Base-by-base conservation (phyloP, 1,140 invertebrate species). In the Laupala kohalensis region DNA sequence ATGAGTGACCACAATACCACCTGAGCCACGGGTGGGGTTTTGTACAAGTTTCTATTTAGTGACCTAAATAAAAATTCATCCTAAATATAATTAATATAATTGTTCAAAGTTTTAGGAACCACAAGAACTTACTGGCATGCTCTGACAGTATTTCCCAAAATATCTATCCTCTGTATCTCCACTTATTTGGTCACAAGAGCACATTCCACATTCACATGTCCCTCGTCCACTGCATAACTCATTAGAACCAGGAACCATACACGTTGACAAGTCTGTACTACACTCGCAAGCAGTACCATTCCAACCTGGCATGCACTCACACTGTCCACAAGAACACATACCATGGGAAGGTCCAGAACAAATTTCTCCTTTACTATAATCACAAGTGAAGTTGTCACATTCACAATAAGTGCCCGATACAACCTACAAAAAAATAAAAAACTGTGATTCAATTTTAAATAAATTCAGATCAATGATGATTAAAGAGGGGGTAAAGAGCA, bases 301-400 rank as follows among this genome's bases (percentile, higher is more conserved):
- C 89, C 93, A 97, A 69, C 87, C 90, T 12, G 85, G 80, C 27
- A 86, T 81, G 78, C 94, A 96, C 24, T 82, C 79, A 81, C 94
- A 96, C 69, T 85, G 83, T 26, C 92, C 92, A 79, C 93, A 95
- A 53, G 87, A 86, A 76, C 92, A 94, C 67, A 79, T 84, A 63
- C 90, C 91, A 76, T 90, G 87, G 70, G 87, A 82, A 29, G 83
- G 79, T 23, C 87, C 87, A 53, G 91, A 92, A 80, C 95, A 97
- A 9, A 96, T 80, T 74, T 87, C 77, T 27, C 91, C 89, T 78
- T 92, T 87, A 79, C 90, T 85, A 75, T 92, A 87, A 78, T 95
- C 92, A 79, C 96, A 98, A 19, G 91, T 92, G 78, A 94, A 97
- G 83, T 98, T 95, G 79, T 97, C 93, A 81, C 96, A 98, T 80